These are phyloP conservation scores for Euglossa dilemma DNA, from an alignment of 1,140 invertebrate species.

Conservation along the genomic window DNA sequence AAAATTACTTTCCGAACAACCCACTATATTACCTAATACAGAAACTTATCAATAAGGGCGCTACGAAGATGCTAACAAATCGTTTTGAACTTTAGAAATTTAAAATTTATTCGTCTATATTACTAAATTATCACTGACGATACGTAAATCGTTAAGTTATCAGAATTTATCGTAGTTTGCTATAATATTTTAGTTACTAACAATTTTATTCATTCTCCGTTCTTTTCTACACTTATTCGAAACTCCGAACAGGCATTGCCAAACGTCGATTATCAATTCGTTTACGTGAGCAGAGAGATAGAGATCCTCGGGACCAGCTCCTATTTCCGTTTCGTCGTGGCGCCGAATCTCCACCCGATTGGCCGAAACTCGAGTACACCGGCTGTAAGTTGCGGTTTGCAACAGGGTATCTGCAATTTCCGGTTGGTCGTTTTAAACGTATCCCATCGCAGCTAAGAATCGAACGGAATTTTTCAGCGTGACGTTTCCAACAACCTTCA, in stretches of 20 bases:
- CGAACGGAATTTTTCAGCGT: not conserved
- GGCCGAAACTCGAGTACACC: not conserved
- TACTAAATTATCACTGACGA: too few species aligned
- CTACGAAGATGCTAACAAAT: too few species aligned
- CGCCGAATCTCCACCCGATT: not conserved
- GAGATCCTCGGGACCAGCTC: slow-evolving; percentile 3
- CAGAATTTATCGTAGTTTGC: too few species aligned
- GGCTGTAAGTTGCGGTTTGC: not conserved
- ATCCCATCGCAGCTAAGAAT: not conserved
- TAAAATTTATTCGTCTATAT: too few species aligned
- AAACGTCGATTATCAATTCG: slow-evolving; percentile 27
- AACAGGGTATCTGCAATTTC: not conserved
- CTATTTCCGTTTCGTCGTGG: slow-evolving; percentile 18
- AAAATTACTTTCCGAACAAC: too few species aligned
- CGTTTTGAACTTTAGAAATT: too few species aligned
- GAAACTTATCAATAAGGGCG: too few species aligned
- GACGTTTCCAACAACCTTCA: not conserved
- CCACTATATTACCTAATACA: not conserved
- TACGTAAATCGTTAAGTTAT: too few species aligned
- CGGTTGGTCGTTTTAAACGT: not conserved
- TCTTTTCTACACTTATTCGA: not conserved
- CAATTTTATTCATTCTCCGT: not conserved
- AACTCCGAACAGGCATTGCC: not conserved
- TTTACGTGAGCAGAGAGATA: slow-evolving; percentile 10
- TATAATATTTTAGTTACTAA: not conserved